These are phyloP conservation scores for Aricia artaxerxes DNA, from an alignment of 2,888 invertebrate genomes.

Conservation along the genomic window DNA sequence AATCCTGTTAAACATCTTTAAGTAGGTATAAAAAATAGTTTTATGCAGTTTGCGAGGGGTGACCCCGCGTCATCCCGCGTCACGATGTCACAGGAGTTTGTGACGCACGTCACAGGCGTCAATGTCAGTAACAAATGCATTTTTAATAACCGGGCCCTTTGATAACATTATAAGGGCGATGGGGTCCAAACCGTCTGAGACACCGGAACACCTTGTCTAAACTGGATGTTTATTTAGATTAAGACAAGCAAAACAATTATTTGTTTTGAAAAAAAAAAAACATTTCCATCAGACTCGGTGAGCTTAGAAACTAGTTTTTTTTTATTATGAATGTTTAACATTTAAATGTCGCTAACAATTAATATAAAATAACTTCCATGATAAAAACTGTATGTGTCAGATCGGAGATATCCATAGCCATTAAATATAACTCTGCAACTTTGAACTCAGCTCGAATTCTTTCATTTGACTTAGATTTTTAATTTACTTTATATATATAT, in stretches of 20 bases:
- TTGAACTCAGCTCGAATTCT: no score
- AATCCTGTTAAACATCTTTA: slow-evolving; percentile 30
- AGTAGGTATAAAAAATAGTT: slow-evolving; percentile 1
- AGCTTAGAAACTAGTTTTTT: background rate
- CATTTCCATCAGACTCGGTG: background rate
- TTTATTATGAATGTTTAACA: background rate
- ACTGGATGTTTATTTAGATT: slow-evolving; percentile 13
- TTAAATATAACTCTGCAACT: no score
- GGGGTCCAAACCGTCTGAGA: background rate
- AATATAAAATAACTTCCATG: no score
- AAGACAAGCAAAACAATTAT: background rate
- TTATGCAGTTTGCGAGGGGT: slow-evolving; percentile 12
- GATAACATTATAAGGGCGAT: slow-evolving; percentile 19
- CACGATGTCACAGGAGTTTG: slow-evolving; percentile 24
- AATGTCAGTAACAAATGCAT: slow-evolving; percentile 19
- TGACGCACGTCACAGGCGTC: slow-evolving; percentile 28
- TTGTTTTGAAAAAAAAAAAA: background rate
- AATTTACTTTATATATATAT: no score
- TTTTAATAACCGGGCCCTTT: slow-evolving; percentile 26
- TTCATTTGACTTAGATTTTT: no score
- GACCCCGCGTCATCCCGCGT: slow-evolving; percentile 25
- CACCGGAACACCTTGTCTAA: slow-evolving; percentile 22
- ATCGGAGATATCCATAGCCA: background rate
- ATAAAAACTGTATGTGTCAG: no score
- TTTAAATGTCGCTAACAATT: background rate